phyloP scores from a whole-genome alignment of 2,113 vertebrate genomes.

The Azemiops feae region DNA sequence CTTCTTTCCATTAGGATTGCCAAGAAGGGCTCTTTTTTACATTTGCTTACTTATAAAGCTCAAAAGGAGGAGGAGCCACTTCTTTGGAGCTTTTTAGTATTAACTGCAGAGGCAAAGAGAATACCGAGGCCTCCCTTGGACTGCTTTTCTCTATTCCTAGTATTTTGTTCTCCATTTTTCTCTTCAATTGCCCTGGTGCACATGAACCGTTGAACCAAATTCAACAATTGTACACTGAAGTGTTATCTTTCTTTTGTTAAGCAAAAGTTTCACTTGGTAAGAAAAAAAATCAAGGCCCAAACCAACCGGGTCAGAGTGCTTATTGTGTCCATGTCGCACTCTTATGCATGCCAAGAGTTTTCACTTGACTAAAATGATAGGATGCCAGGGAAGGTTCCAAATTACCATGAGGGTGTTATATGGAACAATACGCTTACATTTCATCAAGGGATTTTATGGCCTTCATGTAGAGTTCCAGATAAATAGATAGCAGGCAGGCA shows the following conservation, averaged over 20 bases:
- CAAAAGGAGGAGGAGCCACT: constrained; percentile 11
- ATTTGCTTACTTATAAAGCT: constrained; percentile 19
- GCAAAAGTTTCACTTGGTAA: neutral
- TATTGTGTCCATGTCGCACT: constrained; percentile 9
- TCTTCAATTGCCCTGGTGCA: neutral
- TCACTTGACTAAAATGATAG: accelerated
- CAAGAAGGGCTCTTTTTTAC: constrained; percentile 43
- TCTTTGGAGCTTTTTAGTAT: constrained; percentile 37
- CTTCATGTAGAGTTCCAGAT: neutral
- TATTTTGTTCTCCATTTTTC: neutral
- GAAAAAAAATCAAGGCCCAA: neutral
- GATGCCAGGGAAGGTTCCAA: neutral
- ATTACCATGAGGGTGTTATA: neutral
- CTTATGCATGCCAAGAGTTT: constrained; percentile 3
- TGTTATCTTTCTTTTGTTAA: constrained; percentile 18
- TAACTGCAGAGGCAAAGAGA: constrained; percentile 2
- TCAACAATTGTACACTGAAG: constrained; percentile 16
- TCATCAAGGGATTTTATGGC: neutral
- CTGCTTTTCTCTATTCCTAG: constrained; percentile 22
- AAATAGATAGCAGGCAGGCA: neutral
- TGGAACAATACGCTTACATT: neutral
- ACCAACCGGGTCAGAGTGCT: neutral
- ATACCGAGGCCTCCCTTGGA: neutral
- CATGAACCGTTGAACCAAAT: constrained; percentile 33
- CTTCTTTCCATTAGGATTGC: constrained; percentile 52